Conservation (phyloP, 2,113 vertebrate species). For the Chinchilla lanigera region DNA sequence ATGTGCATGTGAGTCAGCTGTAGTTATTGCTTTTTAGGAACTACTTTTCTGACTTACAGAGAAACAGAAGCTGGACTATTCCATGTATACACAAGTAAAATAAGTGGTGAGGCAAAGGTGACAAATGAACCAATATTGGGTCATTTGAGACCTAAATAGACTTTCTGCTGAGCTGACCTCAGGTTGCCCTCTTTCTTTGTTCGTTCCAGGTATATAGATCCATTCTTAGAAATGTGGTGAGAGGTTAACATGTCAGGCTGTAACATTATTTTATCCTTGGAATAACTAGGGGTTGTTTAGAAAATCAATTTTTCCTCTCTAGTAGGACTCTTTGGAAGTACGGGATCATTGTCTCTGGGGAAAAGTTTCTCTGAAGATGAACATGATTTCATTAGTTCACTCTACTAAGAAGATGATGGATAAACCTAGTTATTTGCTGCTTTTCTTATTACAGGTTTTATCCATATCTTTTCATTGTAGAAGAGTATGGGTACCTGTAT, state of each 20-base stretch:
- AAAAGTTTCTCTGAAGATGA: slow-evolving; percentile 21
- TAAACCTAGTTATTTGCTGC: slow-evolving; percentile 52
- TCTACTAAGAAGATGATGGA: slow-evolving; percentile 40
- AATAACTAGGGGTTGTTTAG: slow-evolving; percentile 57
- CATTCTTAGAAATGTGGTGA: slow-evolving; percentile 24
- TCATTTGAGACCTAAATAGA: slow-evolving; percentile 29
- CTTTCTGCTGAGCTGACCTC: slow-evolving; percentile 50
- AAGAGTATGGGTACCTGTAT: slow-evolving; percentile 15
- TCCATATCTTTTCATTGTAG: slow-evolving; percentile 53
- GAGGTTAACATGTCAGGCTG: slow-evolving; percentile 40
- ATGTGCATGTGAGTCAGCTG: neutral
- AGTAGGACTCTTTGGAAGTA: neutral
- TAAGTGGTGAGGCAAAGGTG: slow-evolving; percentile 51
- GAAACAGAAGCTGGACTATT: neutral
- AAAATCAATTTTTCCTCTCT: slow-evolving; percentile 62
- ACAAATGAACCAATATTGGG: neutral
- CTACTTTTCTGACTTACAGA: neutral
- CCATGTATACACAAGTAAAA: slow-evolving; percentile 28
- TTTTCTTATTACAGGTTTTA: slow-evolving; percentile 69
- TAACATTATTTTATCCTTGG: slow-evolving; percentile 54
- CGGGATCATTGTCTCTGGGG: neutral
- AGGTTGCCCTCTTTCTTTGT: slow-evolving; percentile 31
- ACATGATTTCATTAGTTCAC: slow-evolving; percentile 47
- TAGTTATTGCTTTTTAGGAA: neutral
- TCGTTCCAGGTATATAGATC: slow-evolving; percentile 36